phyloP scores from a whole-genome alignment of 2,888 invertebrate genomes.

The Ormyrus nitidulus region DNA sequence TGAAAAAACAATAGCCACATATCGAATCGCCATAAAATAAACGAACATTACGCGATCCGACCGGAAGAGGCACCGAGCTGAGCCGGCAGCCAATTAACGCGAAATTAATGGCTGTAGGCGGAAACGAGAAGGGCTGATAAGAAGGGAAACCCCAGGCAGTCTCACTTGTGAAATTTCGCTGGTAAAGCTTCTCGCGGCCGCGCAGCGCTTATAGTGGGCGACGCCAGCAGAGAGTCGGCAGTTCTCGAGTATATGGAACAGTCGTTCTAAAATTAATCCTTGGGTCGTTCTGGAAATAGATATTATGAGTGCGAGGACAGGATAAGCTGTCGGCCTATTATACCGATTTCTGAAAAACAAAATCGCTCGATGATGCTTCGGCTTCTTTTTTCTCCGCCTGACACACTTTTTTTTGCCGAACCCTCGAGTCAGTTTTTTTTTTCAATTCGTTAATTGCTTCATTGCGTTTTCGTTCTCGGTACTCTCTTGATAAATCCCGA shows the following conservation, averaged over 20 bases:
- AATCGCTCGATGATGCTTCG: background rate
- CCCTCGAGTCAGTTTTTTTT: background rate
- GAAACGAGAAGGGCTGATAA: background rate
- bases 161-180: slow-evolving; percentile 27
- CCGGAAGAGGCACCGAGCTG: too few relatives aligned
- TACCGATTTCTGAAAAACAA: slow-evolving; percentile 54
- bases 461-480: background rate
- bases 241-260: slow-evolving; percentile 73
- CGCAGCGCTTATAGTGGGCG: slow-evolving; percentile 55
- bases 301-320: slow-evolving; percentile 76
- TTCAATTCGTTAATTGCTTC: background rate
- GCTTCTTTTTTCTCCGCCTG: too few relatives aligned
- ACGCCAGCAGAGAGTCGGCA: slow-evolving; percentile 68
- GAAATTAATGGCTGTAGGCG: too few relatives aligned
- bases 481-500: too few relatives aligned
- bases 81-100: too few relatives aligned
- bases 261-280: slow-evolving; percentile 73
- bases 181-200: background rate
- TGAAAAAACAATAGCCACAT: too few relatives aligned
- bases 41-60: too few relatives aligned
- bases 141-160: background rate
- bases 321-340: slow-evolving; percentile 67
- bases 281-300: slow-evolving; percentile 75
- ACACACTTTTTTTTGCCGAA: background rate
- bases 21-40: too few relatives aligned